Conservation (phyloP, 2,113 vertebrate species). For the Siniperca chuatsi region DNA sequence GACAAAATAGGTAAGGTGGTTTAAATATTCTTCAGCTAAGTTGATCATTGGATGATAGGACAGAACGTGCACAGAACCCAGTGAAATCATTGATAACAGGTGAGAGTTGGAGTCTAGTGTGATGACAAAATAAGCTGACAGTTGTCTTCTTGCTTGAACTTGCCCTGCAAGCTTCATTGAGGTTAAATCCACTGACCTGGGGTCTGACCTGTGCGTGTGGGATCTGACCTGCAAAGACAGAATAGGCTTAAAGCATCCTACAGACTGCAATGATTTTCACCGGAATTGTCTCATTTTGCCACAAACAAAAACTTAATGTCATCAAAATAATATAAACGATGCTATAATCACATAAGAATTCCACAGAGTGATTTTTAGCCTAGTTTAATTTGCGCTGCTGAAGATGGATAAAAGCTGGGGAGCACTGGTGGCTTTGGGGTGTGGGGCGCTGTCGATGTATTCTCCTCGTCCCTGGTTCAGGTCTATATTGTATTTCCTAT, state of each 20-base stretch:
- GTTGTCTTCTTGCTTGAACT: not conserved
- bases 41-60: not conserved
- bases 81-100: not conserved
- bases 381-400: not conserved
- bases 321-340: not conserved
- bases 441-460: not conserved
- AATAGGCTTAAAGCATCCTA: not conserved
- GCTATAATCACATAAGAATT: not conserved
- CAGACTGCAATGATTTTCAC: not conserved
- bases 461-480: not conserved
- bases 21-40: not conserved
- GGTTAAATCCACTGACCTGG: not conserved
- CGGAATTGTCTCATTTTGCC: not conserved
- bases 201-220: not conserved
- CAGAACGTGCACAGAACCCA: not conserved
- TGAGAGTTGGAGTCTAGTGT: not conserved
- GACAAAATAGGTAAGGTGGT: not conserved
- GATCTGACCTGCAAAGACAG: not conserved
- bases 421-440: no score
- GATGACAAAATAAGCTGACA: not conserved
- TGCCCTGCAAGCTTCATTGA: not conserved
- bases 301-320: not conserved
- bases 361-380: not conserved
- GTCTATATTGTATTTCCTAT: not conserved
- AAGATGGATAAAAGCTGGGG: not conserved